These are phyloP conservation scores for Hormaphis cornu DNA, from an alignment of 1,140 invertebrate genomes.

Conservation along the genomic window DNA sequence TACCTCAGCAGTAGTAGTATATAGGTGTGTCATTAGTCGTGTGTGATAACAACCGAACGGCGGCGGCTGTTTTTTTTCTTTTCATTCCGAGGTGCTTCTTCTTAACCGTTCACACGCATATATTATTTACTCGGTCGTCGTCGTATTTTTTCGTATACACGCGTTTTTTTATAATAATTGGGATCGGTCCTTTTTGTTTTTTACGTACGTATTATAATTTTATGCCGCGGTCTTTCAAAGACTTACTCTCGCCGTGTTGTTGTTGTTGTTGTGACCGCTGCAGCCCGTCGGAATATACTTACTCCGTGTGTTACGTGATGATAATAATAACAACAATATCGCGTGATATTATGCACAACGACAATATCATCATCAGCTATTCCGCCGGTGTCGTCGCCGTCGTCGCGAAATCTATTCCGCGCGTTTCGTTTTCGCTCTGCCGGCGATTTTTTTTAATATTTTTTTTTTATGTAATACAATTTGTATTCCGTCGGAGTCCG, in stretches of 20 bases:
- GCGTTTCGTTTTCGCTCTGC: not conserved
- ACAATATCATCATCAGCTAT: too few species aligned
- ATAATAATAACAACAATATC: not conserved
- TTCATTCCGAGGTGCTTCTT: slow-evolving; percentile 8
- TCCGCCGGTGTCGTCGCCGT: not conserved
- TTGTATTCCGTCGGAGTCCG: not conserved
- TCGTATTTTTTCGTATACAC: not conserved
- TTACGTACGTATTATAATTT: not conserved
- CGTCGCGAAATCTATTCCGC: slow-evolving; percentile 19
- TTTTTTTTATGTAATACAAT: too few species aligned
- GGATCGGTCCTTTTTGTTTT: slow-evolving; percentile 16
- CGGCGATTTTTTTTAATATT: too few species aligned
- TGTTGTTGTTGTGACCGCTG: too few species aligned
- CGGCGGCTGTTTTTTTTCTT: slow-evolving; percentile 2
- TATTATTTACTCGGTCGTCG: not conserved
- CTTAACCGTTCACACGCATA: slow-evolving; percentile 32
- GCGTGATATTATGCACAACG: too few species aligned
- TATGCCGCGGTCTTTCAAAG: not conserved
- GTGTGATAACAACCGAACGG: slow-evolving; percentile 29
- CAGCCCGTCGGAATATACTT: too few species aligned
- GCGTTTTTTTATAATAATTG: slow-evolving; percentile 18
- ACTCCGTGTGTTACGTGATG: too few species aligned
- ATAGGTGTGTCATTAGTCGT: slow-evolving; percentile 33
- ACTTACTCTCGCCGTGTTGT: too few species aligned
- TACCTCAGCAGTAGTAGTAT: slow-evolving; percentile 32